Percentiles rank a stretch among this genome's conserved stretches.
Conservation (phyloP, 2,888 invertebrate species). For the Callosobruchus maculatus region DNA sequence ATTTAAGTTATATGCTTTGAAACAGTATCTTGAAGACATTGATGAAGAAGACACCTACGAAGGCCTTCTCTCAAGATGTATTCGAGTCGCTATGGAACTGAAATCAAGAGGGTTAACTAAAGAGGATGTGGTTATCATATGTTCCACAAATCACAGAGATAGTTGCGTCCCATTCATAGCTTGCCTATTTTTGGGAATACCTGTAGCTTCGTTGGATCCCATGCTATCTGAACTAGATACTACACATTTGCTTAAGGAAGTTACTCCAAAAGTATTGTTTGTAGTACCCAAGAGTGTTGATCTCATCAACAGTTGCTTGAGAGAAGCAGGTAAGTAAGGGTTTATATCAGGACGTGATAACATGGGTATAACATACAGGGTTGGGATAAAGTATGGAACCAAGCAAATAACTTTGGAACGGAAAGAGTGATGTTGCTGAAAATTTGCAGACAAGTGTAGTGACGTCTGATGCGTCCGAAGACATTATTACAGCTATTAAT, state of each 20-base stretch:
- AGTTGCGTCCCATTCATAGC: slow-evolving; percentile 51
- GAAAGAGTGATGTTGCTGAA: no score
- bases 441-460: no score
- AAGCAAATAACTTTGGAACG: no score
- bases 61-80: slow-evolving; percentile 44
- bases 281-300: slow-evolving; percentile 28
- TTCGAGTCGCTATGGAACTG: slow-evolving; percentile 49
- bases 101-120: slow-evolving; percentile 40
- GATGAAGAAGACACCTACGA: slow-evolving; percentile 48
- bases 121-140: slow-evolving; percentile 50
- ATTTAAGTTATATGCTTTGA: no score
- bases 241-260: slow-evolving; percentile 29
- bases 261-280: slow-evolving; percentile 37
- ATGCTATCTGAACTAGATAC: slow-evolving; percentile 30
- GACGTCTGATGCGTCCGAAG: no score
- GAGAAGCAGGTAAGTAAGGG: slow-evolving; percentile 20
- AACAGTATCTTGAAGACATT: slow-evolving; percentile 36
- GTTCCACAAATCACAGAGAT: slow-evolving; percentile 50
- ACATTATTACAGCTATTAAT: no score
- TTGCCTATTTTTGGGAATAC: slow-evolving; percentile 47
- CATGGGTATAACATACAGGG: no score
- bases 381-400: no score
- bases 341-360: no score
- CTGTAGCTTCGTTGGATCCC: slow-evolving; percentile 36
- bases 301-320: slow-evolving; percentile 29